A percentile compares a stretch with the other conserved stretches of the same genome.
phyloP scores from a whole-genome alignment of 1,140 invertebrate genomes.

The Oncopodura yosiiana region DNA sequence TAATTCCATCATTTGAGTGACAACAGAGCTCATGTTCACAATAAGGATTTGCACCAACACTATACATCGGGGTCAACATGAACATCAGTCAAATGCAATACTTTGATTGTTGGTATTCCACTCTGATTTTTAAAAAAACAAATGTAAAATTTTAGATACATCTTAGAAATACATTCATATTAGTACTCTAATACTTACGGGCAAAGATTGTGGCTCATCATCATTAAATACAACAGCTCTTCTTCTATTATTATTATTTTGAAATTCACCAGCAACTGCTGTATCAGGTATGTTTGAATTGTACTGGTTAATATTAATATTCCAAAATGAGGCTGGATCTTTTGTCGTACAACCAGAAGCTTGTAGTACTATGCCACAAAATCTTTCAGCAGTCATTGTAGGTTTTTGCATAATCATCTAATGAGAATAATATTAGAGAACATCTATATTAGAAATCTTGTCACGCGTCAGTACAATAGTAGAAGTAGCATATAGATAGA shows the following conservation, averaged over 20 bases:
- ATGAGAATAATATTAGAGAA: too few relatives aligned
- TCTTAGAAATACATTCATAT: not conserved
- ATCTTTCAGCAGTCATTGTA: slow-evolving; percentile 20
- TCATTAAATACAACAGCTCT: not conserved
- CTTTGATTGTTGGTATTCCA: slow-evolving; percentile 35
- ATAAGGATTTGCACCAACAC: slow-evolving; percentile 41
- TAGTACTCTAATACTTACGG: not conserved
- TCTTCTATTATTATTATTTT: not conserved
- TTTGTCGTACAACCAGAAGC: slow-evolving; percentile 19
- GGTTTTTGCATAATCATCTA: slow-evolving; percentile 18
- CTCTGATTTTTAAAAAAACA: not conserved
- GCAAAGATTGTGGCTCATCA: not conserved
- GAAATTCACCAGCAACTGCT: not conserved
- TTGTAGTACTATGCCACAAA: slow-evolving; percentile 34
- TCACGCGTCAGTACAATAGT: too few relatives aligned
- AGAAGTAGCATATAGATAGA: too few relatives aligned
- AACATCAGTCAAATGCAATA: slow-evolving; percentile 47
- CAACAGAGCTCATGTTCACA: slow-evolving; percentile 48
- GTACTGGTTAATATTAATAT: slow-evolving; percentile 2
- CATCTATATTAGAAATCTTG: too few relatives aligned
- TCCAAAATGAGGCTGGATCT: slow-evolving; percentile 8
- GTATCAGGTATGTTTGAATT: too few relatives aligned
- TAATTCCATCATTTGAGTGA: slow-evolving; percentile 37
- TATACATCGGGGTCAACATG: slow-evolving; percentile 46
- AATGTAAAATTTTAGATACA: not conserved